Percentiles rank a stretch among this genome's conserved stretches.
These are phyloP conservation scores for Stichodactyla helianthus DNA, from an alignment of 64 coral and sea anemone species.

Conservation along the genomic window DNA sequence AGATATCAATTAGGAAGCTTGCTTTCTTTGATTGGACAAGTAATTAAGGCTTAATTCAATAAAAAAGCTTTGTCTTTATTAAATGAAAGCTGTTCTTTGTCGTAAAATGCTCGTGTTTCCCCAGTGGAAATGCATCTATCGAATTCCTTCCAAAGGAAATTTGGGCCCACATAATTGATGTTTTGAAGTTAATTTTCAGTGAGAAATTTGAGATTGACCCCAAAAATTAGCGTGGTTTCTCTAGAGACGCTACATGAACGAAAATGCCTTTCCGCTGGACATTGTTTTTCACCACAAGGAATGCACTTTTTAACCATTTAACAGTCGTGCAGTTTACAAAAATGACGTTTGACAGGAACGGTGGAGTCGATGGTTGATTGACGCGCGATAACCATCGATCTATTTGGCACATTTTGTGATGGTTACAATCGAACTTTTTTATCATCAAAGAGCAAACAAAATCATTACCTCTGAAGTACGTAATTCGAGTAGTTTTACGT, in stretches of 20 bases:
- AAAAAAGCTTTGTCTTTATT: slow-evolving; percentile 4
- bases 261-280: neutral
- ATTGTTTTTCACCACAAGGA: neutral
- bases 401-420: slow-evolving; percentile 8
- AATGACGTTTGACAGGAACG: neutral
- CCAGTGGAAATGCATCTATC: neutral
- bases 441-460: neutral
- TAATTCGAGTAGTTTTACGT: neutral
- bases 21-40: slow-evolving; percentile 5
- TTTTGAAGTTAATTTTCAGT: neutral
- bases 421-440: neutral
- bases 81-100: slow-evolving; percentile 13
- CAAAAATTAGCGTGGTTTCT: neutral
- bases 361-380: neutral
- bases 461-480: neutral
- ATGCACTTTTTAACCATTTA: neutral
- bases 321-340: neutral
- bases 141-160: neutral
- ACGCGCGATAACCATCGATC: neutral
- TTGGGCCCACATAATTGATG: neutral
- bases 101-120: neutral
- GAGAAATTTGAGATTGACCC: neutral
- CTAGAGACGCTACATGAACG: neutral
- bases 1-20: slow-evolving; percentile 5
- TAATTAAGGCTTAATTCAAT: slow-evolving; percentile 1